A percentile compares a stretch with the other conserved stretches of the same genome.
Conservation (phyloP, 2,113 vertebrate genomes). For the Sylvilagus bachmani region DNA sequence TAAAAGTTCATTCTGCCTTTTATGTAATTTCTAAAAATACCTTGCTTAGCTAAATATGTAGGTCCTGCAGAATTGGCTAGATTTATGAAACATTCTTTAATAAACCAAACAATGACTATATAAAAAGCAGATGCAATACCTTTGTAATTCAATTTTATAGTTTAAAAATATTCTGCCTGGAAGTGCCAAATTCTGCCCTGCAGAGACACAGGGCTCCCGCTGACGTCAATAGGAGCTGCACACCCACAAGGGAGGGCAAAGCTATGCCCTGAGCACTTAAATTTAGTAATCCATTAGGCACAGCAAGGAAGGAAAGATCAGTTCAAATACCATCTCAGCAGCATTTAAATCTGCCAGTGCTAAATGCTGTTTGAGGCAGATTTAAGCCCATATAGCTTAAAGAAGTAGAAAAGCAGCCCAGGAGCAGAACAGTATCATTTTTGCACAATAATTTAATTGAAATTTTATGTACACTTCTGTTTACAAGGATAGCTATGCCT, state of each 20-base stretch:
- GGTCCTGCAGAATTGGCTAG: slow-evolving; percentile 75
- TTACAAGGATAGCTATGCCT: background rate
- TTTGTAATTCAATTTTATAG: slow-evolving; percentile 85
- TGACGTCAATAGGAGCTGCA: slow-evolving; percentile 80
- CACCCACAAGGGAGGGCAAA: slow-evolving; percentile 76
- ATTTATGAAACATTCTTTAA: slow-evolving; percentile 83
- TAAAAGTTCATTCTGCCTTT: slow-evolving; percentile 76
- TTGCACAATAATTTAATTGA: background rate
- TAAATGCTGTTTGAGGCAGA: background rate
- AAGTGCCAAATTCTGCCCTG: slow-evolving; percentile 83
- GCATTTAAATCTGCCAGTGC: slow-evolving; percentile 55
- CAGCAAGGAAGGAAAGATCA: slow-evolving; percentile 62
- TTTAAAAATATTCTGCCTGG: slow-evolving; percentile 83
- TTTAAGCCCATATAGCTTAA: background rate
- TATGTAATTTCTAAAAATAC: slow-evolving; percentile 81
- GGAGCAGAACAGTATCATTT: background rate
- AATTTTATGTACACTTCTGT: background rate
- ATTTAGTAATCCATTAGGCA: slow-evolving; percentile 84
- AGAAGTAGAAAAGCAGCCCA: background rate
- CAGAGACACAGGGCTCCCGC: slow-evolving; percentile 77
- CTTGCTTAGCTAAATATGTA: slow-evolving; percentile 77
- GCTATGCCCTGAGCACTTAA: slow-evolving; percentile 78
- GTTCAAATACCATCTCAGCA: slow-evolving; percentile 74
- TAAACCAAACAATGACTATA: slow-evolving; percentile 84
- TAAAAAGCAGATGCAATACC: slow-evolving; percentile 85